Conservation (phyloP, 2,888 invertebrate species). For the Epirrhoe alternata region DNA sequence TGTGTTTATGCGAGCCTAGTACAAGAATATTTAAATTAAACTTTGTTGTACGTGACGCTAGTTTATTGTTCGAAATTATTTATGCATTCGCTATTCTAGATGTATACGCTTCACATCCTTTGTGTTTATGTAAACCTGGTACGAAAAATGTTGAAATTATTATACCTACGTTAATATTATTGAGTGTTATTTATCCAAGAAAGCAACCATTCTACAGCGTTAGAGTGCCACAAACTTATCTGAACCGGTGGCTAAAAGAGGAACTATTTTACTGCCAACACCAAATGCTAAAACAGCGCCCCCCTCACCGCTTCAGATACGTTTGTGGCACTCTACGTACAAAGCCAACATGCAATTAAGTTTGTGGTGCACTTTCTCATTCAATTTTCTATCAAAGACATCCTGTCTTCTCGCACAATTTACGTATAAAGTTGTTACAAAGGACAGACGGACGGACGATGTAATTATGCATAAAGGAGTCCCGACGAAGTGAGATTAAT, state of each 20-base stretch:
- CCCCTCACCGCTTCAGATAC: too few relatives aligned
- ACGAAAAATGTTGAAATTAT: not conserved
- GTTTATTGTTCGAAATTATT: not conserved
- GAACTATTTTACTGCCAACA: too few relatives aligned
- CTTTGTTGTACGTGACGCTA: not conserved
- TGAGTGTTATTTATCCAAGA: too few relatives aligned
- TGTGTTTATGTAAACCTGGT: slow-evolving; percentile 17
- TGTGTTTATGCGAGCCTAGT: slow-evolving; percentile 45
- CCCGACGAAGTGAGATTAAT: slow-evolving; percentile 51
- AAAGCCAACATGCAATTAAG: slow-evolving; percentile 5
- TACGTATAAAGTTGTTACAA: slow-evolving; percentile 31
- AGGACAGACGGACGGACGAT: slow-evolving; percentile 49
- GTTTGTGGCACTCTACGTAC: too few relatives aligned
- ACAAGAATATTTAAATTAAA: slow-evolving; percentile 23
- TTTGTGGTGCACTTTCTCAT: slow-evolving; percentile 5
- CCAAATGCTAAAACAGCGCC: too few relatives aligned
- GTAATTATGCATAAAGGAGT: slow-evolving; percentile 58
- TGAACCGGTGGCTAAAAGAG: too few relatives aligned
- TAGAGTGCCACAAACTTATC: too few relatives aligned
- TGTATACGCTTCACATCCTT: not conserved
- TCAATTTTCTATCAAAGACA: slow-evolving; percentile 5
- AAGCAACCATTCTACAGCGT: too few relatives aligned
- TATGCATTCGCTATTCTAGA: not conserved
- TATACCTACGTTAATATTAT: too few relatives aligned
- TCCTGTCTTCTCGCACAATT: slow-evolving; percentile 16